A percentile compares a stretch with the other conserved stretches of the same genome.
These are phyloP conservation scores for Halocynthia roretzi DNA, from an alignment of 23 tunicate genomes.

Conservation along the genomic window DNA sequence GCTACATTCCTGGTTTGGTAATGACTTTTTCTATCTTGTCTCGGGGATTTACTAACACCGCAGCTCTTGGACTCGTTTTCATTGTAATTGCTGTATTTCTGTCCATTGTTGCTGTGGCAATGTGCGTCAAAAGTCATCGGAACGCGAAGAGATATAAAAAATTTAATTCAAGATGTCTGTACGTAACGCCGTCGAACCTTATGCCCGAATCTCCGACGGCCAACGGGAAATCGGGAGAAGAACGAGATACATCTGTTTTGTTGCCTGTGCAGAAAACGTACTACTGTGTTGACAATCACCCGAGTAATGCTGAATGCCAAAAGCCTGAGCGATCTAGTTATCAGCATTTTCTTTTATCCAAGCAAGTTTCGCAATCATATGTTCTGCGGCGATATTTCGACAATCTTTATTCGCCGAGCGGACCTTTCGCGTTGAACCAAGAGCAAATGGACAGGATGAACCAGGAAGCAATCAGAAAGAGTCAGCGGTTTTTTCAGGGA, in stretches of 20 bases:
- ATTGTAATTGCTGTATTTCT: neutral
- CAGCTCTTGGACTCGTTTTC: neutral
- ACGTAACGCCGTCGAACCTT: too few species aligned
- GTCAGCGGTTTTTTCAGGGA: too few species aligned
- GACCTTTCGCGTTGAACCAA: slow-evolving; percentile 2
- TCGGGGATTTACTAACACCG: neutral
- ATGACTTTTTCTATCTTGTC: neutral
- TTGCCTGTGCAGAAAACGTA: neutral
- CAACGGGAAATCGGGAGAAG: neutral
- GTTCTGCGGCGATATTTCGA: slow-evolving; percentile 1
- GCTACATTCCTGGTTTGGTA: slow-evolving; percentile 2
- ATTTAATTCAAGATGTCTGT: too few species aligned
- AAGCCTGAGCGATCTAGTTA: neutral
- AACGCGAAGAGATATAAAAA: neutral
- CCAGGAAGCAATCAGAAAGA: too few species aligned
- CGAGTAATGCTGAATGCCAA: neutral
- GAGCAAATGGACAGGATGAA: neutral
- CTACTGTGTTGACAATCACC: neutral
- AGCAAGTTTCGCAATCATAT: neutral
- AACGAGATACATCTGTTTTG: neutral
- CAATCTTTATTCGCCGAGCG: neutral
- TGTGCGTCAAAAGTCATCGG: neutral
- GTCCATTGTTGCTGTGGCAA: neutral
- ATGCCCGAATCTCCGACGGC: neutral
- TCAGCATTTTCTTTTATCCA: neutral